A percentile compares a stretch with the other conserved stretches of the same genome.
Conservation (phyloP, 2,113 vertebrate species). For the Hydrochoerus hydrochaeris region DNA sequence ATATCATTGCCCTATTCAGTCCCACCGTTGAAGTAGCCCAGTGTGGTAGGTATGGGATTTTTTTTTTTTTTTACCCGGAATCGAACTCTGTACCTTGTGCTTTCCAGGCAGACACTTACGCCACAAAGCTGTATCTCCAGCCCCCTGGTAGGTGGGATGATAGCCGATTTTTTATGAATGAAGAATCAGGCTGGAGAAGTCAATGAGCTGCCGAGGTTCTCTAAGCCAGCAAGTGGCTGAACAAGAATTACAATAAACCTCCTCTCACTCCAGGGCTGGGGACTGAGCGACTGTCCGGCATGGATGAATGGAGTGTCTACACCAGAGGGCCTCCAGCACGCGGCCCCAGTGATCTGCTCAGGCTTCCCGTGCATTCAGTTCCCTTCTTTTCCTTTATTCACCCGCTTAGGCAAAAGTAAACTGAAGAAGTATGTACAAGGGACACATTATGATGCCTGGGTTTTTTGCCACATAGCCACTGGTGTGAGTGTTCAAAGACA, state of each 20-base stretch:
- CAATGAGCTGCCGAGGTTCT: background rate
- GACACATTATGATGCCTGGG: background rate
- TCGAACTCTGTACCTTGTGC: too few relatives aligned
- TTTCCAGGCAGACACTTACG: too few relatives aligned
- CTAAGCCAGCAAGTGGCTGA: background rate
- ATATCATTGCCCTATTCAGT: background rate
- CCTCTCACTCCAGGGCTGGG: background rate
- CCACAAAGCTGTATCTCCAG: too few relatives aligned
- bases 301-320: background rate
- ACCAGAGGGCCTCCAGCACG: background rate
- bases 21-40: background rate
- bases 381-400: background rate
- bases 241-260: background rate
- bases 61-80: too few relatives aligned
- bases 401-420: background rate
- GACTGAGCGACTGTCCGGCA: background rate
- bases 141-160: background rate
- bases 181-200: background rate
- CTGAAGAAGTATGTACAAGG: background rate
- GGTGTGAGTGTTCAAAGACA: background rate
- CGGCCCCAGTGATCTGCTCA: background rate
- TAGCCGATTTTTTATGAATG: background rate
- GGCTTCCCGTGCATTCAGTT: background rate
- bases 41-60: background rate
- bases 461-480: background rate